phyloP scores from a whole-genome alignment of 2,888 invertebrate genomes.

The Ophraella communa region DNA sequence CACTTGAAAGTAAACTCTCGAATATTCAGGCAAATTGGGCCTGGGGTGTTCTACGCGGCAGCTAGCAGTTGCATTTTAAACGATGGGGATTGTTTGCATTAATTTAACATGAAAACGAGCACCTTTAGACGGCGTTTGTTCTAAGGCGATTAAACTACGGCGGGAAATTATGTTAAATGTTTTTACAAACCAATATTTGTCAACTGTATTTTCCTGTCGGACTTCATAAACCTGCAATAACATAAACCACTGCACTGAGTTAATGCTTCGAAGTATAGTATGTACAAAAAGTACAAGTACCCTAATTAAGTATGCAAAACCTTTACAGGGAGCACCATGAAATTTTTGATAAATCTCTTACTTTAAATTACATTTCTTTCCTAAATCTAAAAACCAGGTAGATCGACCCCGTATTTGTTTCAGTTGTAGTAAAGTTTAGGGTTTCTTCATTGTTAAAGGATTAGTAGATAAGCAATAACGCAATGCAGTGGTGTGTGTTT shows the following conservation, averaged over 20 bases:
- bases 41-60: neutral
- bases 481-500: too few relatives aligned
- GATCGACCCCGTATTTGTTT: too few relatives aligned
- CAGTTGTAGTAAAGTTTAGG: too few relatives aligned
- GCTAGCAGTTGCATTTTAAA: conserved; percentile 23
- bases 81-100: conserved; percentile 23
- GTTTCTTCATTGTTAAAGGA: too few relatives aligned
- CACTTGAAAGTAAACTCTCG: conserved; percentile 14
- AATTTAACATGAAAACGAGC: conserved; percentile 22
- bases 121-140: conserved; percentile 4
- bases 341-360: too few relatives aligned
- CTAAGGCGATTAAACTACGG: conserved; percentile 9
- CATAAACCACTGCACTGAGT: neutral
- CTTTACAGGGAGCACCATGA: too few relatives aligned
- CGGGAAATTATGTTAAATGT: neutral
- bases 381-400: too few relatives aligned
- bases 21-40: conserved; percentile 26
- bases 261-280: neutral
- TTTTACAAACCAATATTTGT: neutral
- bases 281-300: neutral
- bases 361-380: too few relatives aligned
- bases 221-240: neutral
- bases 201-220: neutral
- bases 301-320: too few relatives aligned
- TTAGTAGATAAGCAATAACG: too few relatives aligned